Conservation (phyloP, 2,888 invertebrate species). For the Siphlonurus alternatus region DNA sequence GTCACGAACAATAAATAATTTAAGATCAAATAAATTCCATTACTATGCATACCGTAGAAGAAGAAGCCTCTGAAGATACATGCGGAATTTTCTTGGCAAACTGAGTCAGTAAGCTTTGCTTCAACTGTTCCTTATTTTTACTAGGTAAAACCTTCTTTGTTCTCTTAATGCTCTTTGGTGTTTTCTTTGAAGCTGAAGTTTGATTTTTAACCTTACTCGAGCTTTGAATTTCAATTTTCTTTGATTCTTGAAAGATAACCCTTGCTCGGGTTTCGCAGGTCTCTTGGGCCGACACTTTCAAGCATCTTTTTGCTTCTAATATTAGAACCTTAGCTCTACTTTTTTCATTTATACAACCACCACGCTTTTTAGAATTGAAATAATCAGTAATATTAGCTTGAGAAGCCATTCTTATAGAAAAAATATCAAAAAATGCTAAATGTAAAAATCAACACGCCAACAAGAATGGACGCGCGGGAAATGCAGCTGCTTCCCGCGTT, state of each 20-base stretch:
- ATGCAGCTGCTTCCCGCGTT: neutral
- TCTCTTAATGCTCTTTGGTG: neutral
- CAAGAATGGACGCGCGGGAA: neutral
- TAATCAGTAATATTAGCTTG: slow-evolving; percentile 1
- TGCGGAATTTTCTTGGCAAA: neutral
- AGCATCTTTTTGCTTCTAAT: neutral
- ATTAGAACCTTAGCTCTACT: neutral
- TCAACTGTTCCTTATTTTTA: neutral
- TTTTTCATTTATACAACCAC: neutral
- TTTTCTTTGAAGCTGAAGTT: neutral
- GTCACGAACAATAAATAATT: no score
- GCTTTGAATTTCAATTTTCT: no score
- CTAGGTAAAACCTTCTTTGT: neutral
- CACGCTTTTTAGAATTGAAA: neutral
- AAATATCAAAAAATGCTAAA: neutral
- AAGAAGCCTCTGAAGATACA: no score
- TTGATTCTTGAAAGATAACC: neutral
- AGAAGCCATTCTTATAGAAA: neutral
- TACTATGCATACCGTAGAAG: no score
- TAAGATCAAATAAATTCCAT: no score
- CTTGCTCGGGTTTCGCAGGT: neutral
- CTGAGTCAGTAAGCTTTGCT: neutral
- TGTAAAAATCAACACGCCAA: neutral
- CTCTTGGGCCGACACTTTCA: neutral
- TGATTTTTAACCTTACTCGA: no score